phyloP scores from a whole-genome alignment of 2,888 invertebrate genomes.

The Crioceris asparagi region DNA sequence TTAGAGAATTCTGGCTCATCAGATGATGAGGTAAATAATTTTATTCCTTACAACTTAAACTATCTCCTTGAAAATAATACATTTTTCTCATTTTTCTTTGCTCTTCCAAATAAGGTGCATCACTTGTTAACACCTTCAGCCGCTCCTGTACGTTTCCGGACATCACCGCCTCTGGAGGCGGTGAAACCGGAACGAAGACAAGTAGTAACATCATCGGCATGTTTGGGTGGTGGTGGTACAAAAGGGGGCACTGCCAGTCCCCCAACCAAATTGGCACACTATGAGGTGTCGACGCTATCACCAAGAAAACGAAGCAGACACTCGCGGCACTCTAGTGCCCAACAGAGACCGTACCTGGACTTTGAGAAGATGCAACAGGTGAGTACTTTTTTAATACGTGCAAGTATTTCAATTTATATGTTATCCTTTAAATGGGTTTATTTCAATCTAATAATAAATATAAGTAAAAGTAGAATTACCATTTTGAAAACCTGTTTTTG shows the following conservation, averaged over 20 bases:
- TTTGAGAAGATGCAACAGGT: slow-evolving; percentile 97
- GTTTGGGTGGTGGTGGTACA: slow-evolving; percentile 38
- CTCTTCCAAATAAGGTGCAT: not conserved
- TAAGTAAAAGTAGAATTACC: too few species aligned
- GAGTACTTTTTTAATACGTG: too few species aligned
- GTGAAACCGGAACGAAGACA: slow-evolving; percentile 55
- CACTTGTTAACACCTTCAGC: slow-evolving; percentile 30
- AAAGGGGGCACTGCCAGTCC: slow-evolving; percentile 41
- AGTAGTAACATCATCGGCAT: slow-evolving; percentile 7
- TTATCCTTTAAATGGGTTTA: too few species aligned
- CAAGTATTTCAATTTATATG: too few species aligned
- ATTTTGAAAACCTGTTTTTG: too few species aligned
- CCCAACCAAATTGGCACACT: slow-evolving; percentile 42
- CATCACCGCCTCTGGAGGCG: slow-evolving; percentile 83
- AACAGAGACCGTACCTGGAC: slow-evolving; percentile 82
- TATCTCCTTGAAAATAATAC: not conserved
- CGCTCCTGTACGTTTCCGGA: slow-evolving; percentile 80
- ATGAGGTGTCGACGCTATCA: slow-evolving; percentile 49
- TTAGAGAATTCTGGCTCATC: slow-evolving; percentile 41
- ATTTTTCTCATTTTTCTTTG: not conserved
- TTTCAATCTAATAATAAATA: too few species aligned
- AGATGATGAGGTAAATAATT: slow-evolving; percentile 43
- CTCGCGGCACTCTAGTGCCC: slow-evolving; percentile 32
- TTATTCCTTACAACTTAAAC: too few species aligned
- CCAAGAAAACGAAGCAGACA: slow-evolving; percentile 51